These are phyloP conservation scores for Trachelus troglodyta DNA, from an alignment of 2,888 invertebrate species.

Conservation along the genomic window DNA sequence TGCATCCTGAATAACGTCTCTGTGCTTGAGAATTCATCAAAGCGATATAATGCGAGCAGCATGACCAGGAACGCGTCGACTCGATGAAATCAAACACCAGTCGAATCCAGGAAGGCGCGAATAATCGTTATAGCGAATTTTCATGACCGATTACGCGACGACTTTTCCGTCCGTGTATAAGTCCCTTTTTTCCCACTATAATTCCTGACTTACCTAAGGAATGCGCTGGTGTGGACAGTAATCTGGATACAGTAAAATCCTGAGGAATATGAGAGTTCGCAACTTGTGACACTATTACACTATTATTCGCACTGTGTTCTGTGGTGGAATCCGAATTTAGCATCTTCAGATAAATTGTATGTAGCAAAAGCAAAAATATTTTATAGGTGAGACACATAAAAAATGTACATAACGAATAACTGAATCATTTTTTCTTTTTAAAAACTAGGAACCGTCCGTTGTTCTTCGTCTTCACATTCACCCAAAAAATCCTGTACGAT, in stretches of 20 bases:
- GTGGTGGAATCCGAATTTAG: conserved; percentile 38
- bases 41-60: conserved; percentile 61
- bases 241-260: conserved; percentile 62
- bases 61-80: conserved; percentile 50
- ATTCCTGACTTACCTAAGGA: conserved; percentile 47
- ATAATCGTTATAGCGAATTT: neutral
- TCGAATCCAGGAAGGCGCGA: conserved; percentile 8
- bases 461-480: neutral
- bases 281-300: conserved; percentile 48
- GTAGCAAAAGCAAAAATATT: neutral
- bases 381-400: neutral
- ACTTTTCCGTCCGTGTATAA: neutral
- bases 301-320: conserved; percentile 39
- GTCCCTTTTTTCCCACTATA: neutral
- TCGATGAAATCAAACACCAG: conserved; percentile 51
- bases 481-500: neutral
- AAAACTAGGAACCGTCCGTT: neutral
- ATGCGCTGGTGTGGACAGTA: conserved; percentile 56
- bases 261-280: conserved; percentile 57
- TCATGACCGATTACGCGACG: neutral
- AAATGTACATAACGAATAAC: neutral
- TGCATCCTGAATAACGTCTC: conserved; percentile 56
- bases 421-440: neutral
- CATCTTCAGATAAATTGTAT: conserved; percentile 37
- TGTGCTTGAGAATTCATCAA: conserved; percentile 59